Percentiles rank a stretch among this genome's conserved stretches.
Conservation (phyloP, 2,888 invertebrate species). For the Tachina grossa region DNA sequence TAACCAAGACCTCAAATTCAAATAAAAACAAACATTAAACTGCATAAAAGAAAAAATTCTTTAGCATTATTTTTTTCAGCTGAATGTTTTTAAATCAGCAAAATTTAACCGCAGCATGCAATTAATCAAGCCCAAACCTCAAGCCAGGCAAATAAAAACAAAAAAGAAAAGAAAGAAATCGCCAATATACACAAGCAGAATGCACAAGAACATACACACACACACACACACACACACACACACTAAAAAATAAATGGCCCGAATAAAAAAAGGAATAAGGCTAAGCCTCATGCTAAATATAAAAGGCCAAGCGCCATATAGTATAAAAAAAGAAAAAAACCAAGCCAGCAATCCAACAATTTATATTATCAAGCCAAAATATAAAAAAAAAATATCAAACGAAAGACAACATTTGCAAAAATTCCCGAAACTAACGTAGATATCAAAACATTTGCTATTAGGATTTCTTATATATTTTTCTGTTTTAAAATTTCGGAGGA, state of each 20-base stretch:
- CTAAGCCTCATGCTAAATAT: conserved; percentile 43
- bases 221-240: neutral
- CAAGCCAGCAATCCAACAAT: conserved; percentile 57
- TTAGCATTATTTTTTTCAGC: conserved; percentile 8
- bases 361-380: conserved; percentile 62
- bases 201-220: neutral
- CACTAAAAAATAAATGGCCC: conserved; percentile 9
- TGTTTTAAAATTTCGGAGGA: neutral
- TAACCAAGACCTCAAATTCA: conserved; percentile 43
- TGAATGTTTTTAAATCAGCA: conserved; percentile 71
- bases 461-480: neutral
- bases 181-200: conserved; percentile 46
- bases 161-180: conserved; percentile 40
- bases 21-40: conserved; percentile 47
- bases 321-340: conserved; percentile 18
- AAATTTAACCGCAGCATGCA: conserved; percentile 74
- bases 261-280: conserved; percentile 30
- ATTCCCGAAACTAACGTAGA: conserved; percentile 14
- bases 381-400: conserved; percentile 34
- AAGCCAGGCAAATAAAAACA: conserved; percentile 61
- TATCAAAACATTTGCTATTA: conserved; percentile 50
- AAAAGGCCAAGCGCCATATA: conserved; percentile 41
- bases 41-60: conserved; percentile 59
- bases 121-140: conserved; percentile 73
- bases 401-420: conserved; percentile 35